Conservation (phyloP, 2,797 vertebrate genomes). For the Tokudaia muenninki region DNA sequence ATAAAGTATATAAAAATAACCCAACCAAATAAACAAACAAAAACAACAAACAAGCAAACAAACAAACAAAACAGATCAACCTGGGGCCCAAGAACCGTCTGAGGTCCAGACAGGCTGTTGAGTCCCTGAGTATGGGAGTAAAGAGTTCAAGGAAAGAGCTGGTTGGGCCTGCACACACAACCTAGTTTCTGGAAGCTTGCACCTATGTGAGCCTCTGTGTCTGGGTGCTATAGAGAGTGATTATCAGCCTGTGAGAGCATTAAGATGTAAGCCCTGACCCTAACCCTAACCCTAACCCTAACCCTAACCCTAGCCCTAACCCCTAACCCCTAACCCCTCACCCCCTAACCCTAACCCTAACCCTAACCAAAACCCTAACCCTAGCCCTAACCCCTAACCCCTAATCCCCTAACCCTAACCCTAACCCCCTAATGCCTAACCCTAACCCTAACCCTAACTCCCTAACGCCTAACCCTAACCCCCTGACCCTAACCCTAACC, state of each 20-base stretch:
- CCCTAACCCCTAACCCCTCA: no score
- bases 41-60: neutral
- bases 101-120: neutral
- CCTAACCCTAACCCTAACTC: no score
- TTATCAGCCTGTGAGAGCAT: neutral
- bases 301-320: no score
- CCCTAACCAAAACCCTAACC: no score
- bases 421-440: no score
- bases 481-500: no score
- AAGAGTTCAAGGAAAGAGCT: neutral
- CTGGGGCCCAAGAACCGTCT: neutral
- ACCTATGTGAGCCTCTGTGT: neutral
- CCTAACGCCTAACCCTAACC: no score
- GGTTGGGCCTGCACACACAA: neutral
- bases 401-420: no score
- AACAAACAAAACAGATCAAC: neutral
- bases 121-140: neutral
- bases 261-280: neutral
- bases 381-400: no score
- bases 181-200: neutral
- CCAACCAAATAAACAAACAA: neutral
- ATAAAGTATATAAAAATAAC: neutral
- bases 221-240: neutral
- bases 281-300: no score
- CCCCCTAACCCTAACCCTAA: no score